Conservation (phyloP, 35 echinoderm and acorn worm genomes). For the Anneissia japonica region DNA sequence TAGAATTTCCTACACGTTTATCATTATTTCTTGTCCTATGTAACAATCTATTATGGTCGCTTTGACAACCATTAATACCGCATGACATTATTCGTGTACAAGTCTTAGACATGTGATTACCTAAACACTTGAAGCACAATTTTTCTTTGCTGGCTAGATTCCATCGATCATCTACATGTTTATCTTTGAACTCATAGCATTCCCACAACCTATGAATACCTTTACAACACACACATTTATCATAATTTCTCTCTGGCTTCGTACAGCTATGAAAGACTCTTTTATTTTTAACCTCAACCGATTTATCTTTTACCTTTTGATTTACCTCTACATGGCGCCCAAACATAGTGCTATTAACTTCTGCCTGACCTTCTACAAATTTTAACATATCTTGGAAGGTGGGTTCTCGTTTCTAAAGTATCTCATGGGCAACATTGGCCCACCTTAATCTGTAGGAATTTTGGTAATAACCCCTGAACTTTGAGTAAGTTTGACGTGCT, state of each 20-base stretch:
- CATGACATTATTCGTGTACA: slow-evolving; percentile 11
- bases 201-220: slow-evolving; percentile 20
- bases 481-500: slow-evolving; percentile 1
- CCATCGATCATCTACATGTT: slow-evolving; percentile 16
- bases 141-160: not conserved
- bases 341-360: too few relatives aligned
- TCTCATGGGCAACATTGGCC: too few relatives aligned
- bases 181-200: not conserved
- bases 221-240: slow-evolving; percentile 21
- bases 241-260: too few relatives aligned
- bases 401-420: too few relatives aligned
- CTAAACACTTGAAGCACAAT: slow-evolving; percentile 22
- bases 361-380: too few relatives aligned
- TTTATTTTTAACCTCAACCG: too few relatives aligned
- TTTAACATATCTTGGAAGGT: too few relatives aligned
- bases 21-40: slow-evolving; percentile 1
- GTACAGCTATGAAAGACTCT: not conserved
- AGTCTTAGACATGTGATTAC: slow-evolving; percentile 2
- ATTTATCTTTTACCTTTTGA: too few relatives aligned
- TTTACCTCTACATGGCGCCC: too few relatives aligned
- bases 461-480: slow-evolving; percentile 6
- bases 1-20: too few relatives aligned
- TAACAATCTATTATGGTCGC: slow-evolving; percentile 32
- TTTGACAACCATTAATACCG: not conserved
- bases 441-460: slow-evolving; percentile 23